Conservation (phyloP, 1,140 invertebrate genomes). For the Acyrthosiphon pisum region DNA sequence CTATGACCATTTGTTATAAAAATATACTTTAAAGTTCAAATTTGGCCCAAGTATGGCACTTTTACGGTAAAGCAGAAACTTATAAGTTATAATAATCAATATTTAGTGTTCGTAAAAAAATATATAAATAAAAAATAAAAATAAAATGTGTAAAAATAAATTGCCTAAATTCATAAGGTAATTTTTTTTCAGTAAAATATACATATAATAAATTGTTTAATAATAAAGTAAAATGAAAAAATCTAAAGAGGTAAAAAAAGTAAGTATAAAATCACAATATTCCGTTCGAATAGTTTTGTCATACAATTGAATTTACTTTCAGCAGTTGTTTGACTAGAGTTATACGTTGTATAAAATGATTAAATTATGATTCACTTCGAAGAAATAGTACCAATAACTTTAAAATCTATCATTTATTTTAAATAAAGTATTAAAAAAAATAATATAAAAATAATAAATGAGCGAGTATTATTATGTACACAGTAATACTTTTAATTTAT, state of each 20-base stretch:
- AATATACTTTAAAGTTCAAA: background rate
- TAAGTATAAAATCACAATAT: constrained; percentile 24
- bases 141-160: constrained; percentile 12
- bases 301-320: background rate
- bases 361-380: background rate
- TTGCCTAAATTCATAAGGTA: background rate
- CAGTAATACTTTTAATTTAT: constrained; percentile 18
- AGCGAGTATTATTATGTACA: constrained; percentile 30
- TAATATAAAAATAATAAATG: constrained; percentile 30
- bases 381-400: background rate
- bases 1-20: background rate
- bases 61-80: background rate
- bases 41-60: background rate
- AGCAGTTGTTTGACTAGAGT: constrained; percentile 39
- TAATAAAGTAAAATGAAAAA: background rate
- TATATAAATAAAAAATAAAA: constrained; percentile 4
- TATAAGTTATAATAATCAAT: constrained; percentile 5
- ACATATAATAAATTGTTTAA: constrained; percentile 19
- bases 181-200: constrained; percentile 2
- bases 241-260: background rate
- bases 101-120: background rate
- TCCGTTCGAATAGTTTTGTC: background rate
- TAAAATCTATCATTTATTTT: background rate
- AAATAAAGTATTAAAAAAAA: background rate
- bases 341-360: constrained; percentile 5